Base-by-base conservation (phyloP, 1,140 invertebrate genomes). In the Heliconius eleuchia region DNA sequence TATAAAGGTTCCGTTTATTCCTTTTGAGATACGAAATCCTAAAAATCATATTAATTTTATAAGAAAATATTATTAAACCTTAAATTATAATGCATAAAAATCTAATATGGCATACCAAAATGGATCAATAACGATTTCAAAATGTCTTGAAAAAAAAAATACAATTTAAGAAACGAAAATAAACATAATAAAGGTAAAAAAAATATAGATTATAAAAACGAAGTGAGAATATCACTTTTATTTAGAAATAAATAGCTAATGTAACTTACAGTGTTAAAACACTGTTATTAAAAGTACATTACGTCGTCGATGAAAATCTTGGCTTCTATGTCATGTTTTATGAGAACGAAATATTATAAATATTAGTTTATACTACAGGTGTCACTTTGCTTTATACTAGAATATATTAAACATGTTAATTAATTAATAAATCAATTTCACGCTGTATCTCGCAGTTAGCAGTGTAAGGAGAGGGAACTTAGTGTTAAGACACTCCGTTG, bases 241-340 rank as follows among this genome's bases (percentile, higher is more conserved):
- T 66, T 30, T 66, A 30, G 0, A 11, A 66, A 30, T 30, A 27
- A 66, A 66, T 6, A 30, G 27, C 3, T 66, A 66, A 66, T 27
- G 23, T 27, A 5, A 66, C 60, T 46, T 66, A 3, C 27, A 23
- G 11, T 1, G 60, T 11, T 16, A 30, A 52, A 79, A 71, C 23
- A 74, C 77, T 70, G 39, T 79, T 74, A 79, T 79, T 79, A 79
- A 79, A 79, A 74, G 30, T 8, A 74, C 73, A 79, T 79, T 74
- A 74, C 30, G 30, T 30, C 71, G 30, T 72, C 73, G 52, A 57
- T 74, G 37, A 74, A 74, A 57, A 57, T 74, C 73, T n/a, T 55
- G 52, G n/a, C 30, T 55, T 34, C 46, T 16, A 42, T 72, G 30
- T 23, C n/a, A 19, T 19, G 34, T 72, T 72, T n/a, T 72, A 23